Percentiles rank a stretch among this genome's conserved stretches.
These are phyloP conservation scores for Eupithecia centaureata DNA, from an alignment of 2,888 invertebrate species.

Conservation along the genomic window DNA sequence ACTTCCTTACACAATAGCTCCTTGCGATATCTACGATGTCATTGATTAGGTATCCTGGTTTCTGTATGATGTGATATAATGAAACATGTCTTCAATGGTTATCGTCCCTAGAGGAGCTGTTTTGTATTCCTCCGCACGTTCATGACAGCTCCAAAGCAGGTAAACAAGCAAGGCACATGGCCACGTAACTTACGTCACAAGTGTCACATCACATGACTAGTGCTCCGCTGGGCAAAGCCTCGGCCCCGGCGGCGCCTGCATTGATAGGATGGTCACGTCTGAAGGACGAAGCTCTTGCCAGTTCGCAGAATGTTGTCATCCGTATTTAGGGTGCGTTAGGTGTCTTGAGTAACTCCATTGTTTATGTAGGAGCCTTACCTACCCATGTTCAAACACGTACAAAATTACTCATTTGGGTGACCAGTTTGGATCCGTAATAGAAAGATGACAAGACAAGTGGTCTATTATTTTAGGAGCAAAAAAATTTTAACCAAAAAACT, in stretches of 20 bases:
- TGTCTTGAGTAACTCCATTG: not conserved
- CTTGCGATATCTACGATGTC: not conserved
- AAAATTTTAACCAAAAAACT: too few relatives aligned
- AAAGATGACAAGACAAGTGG: not conserved
- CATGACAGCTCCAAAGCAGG: not conserved
- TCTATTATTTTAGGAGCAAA: not conserved
- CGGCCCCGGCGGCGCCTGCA: slow-evolving; percentile 8
- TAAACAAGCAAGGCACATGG: not conserved
- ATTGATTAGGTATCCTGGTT: not conserved
- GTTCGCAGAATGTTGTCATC: not conserved
- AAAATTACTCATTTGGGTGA: not conserved
- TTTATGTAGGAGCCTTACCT: not conserved
- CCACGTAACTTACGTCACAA: not conserved
- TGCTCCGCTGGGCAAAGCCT: slow-evolving; percentile 19
- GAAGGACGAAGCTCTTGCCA: slow-evolving; percentile 22
- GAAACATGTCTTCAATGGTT: too few relatives aligned
- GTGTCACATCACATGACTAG: not conserved
- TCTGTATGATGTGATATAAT: not conserved
- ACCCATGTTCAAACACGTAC: not conserved
- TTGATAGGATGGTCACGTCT: not conserved
- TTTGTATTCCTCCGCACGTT: not conserved
- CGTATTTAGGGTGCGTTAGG: slow-evolving; percentile 4
- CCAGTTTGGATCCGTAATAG: not conserved
- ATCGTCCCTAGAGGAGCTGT: too few relatives aligned
- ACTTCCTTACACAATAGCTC: too few relatives aligned